These are phyloP conservation scores for Micrasema longulum DNA, from an alignment of 1,140 invertebrate genomes.

Conservation along the genomic window DNA sequence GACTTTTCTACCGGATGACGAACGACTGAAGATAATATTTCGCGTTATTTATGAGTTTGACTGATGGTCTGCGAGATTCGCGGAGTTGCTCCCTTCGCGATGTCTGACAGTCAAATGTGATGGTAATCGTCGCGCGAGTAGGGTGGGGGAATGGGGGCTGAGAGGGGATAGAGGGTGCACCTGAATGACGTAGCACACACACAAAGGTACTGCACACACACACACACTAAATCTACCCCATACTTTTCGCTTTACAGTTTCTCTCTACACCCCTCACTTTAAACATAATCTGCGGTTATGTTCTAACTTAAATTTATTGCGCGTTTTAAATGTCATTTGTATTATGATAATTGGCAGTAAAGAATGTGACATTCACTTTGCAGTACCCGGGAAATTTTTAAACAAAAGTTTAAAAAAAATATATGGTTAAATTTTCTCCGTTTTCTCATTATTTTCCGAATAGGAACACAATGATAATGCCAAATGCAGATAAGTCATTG, in stretches of 20 bases:
- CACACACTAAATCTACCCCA: not conserved
- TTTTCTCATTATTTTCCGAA: no score
- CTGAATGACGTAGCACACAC: conserved; percentile 53
- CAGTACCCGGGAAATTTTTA: no score
- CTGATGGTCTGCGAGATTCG: not conserved
- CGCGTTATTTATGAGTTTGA: not conserved
- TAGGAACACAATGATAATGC: no score
- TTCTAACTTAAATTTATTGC: conserved; percentile 21
- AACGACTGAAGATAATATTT: conserved; percentile 3
- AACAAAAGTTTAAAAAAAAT: no score
- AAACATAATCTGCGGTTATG: conserved; percentile 13
- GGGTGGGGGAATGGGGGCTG: conserved; percentile 52
- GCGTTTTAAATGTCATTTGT: not conserved
- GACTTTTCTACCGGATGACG: conserved; percentile 17
- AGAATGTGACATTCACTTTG: no score
- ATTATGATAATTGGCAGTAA: no score
- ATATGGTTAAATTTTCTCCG: no score
- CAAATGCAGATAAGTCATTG: no score
- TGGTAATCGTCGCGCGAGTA: conserved; percentile 43
- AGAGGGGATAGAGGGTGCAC: conserved; percentile 55
- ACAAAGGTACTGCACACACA: not conserved
- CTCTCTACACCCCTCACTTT: not conserved
- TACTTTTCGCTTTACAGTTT: no score
- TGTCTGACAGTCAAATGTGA: conserved; percentile 52
- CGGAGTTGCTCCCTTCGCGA: conserved; percentile 44